Evolutionary conservation across 2,113 vertebrate species (phyloP), one percentile per base, ranked within the genome.

Genomic region (Thalassoma bifasciatum): DNA sequence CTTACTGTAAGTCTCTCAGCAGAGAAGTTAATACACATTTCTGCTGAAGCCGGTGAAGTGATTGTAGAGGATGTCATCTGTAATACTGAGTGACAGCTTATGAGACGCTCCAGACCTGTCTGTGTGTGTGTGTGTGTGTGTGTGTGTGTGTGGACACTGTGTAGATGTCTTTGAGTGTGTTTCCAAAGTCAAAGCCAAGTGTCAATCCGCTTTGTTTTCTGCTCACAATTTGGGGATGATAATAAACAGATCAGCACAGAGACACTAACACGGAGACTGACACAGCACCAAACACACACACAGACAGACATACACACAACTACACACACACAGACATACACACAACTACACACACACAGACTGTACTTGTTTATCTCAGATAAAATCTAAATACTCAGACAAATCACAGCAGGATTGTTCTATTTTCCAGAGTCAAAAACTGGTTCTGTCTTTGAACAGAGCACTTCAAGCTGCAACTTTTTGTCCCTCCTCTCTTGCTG

Each of bases 41-140:
- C 34, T 51, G 57, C 14, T 22, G 36, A 42, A 40, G 47, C 19
- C 46, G 14, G 24, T 62, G 59, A 46, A 56, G 50, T 56, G 40
- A 46, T 46, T 19, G 44, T 46, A 8, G 6, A 64, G 21, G 40
- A 56, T 56, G 60, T 44, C 59, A 12, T 64, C 26, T 56, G 60
- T 50, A 64, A 65, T 50, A 9, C 61, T 65, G 50, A 64, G 38
- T 64, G 60, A 72, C 70, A 72, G 59, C 49, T 47, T 49, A 56
- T n/a, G 6, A 37, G 40, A 63, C n/a, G 3, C 49, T 17, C 38
- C 3, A 50, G 52, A 74, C 72, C 51, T 44, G 70, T 38, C 8
- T 38, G 13, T 24, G 14, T 65, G 34, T 62, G 59, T 61, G 24
- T 30, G 30, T 30, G 30, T 30, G 30, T 51, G 44, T 46, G 36